phyloP scores from a whole-genome alignment of 2,888 invertebrate genomes.

The Lymantria monacha region DNA sequence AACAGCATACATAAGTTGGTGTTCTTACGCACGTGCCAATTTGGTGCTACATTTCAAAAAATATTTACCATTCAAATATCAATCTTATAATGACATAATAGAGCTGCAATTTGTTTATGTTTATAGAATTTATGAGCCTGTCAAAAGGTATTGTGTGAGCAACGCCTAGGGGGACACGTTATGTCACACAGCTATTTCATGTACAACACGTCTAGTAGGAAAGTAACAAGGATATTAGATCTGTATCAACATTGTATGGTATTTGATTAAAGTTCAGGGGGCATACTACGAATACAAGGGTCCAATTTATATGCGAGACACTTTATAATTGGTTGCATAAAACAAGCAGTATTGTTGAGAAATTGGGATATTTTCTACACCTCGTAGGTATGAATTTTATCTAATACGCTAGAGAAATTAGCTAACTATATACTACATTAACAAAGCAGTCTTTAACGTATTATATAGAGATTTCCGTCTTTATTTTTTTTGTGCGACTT shows the following conservation, averaged over 20 bases:
- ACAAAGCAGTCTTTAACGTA: too few species aligned
- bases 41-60: slow-evolving; percentile 20
- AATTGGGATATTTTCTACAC: slow-evolving; percentile 4
- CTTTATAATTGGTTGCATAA: slow-evolving; percentile 13
- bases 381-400: too few species aligned
- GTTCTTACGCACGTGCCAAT: slow-evolving; percentile 41
- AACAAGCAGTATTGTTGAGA: slow-evolving; percentile 7
- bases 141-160: slow-evolving; percentile 53
- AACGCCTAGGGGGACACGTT: slow-evolving; percentile 69
- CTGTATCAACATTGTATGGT: slow-evolving; percentile 54
- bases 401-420: too few species aligned
- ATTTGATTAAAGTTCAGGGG: slow-evolving; percentile 59
- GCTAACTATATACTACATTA: too few species aligned
- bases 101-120: slow-evolving; percentile 14
- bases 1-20: slow-evolving; percentile 44
- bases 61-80: slow-evolving; percentile 20
- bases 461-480: too few species aligned
- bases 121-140: slow-evolving; percentile 35
- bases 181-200: slow-evolving; percentile 71
- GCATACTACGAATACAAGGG: slow-evolving; percentile 36
- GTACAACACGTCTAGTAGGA: slow-evolving; percentile 64
- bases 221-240: slow-evolving; percentile 78
- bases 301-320: slow-evolving; percentile 22
- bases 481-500: too few species aligned
- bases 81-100: slow-evolving; percentile 28